These are phyloP conservation scores for Chaetura pelagica DNA, from an alignment of 2,113 vertebrate species.

Conservation along the genomic window DNA sequence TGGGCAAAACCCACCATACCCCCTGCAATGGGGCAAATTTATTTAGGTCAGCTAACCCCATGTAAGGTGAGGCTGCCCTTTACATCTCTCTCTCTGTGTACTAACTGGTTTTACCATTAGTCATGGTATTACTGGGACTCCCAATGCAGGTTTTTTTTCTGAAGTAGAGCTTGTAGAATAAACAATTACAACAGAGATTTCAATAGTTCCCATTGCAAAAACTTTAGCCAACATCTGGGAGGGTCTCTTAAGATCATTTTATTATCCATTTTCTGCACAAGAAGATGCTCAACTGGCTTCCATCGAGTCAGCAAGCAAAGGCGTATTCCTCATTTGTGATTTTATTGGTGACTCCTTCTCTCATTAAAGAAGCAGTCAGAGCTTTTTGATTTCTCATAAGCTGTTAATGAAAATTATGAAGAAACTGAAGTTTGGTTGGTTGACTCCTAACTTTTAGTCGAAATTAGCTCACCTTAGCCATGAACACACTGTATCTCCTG, in stretches of 20 bases:
- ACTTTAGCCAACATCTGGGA: constrained; percentile 12
- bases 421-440: neutral
- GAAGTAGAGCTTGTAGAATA: neutral
- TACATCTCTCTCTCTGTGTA: neutral
- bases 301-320: neutral
- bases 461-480: neutral
- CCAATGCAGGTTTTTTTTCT: neutral
- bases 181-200: neutral
- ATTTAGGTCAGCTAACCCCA: fast-evolving
- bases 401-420: neutral
- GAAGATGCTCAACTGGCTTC: neutral
- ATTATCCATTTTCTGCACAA: constrained; percentile 2
- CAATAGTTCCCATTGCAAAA: neutral
- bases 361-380: neutral
- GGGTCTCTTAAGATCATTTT: constrained; percentile 3
- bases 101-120: neutral
- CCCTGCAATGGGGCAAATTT: neutral
- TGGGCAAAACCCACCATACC: neutral
- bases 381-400: neutral
- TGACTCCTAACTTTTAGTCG: neutral
- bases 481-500: neutral
- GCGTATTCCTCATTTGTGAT: neutral
- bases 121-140: neutral
- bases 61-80: neutral
- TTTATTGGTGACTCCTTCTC: neutral